Evolutionary conservation across 2,888 invertebrate species (phyloP).

Genomic region (Trichogramma dendrolimi): DNA sequence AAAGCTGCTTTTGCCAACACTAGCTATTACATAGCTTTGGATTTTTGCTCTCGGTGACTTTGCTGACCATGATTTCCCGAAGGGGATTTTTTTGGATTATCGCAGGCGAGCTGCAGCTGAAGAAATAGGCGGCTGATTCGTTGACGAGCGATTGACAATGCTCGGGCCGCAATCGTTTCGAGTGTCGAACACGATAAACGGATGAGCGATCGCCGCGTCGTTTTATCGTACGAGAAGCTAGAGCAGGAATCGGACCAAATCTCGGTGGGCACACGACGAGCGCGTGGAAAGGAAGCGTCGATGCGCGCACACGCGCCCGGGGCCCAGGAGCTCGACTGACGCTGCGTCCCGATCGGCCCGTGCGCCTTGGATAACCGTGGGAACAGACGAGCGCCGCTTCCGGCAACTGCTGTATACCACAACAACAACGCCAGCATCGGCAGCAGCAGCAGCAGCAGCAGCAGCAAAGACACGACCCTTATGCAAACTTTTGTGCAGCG

Average conservation of each 20-base stretch:
- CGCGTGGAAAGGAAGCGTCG: conserved; percentile 23
- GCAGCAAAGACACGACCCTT: too few species aligned
- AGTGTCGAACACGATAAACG: not conserved
- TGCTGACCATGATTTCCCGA: too few species aligned
- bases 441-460: not conserved
- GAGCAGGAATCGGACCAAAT: not conserved
- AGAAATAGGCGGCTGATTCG: not conserved
- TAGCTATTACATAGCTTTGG: too few species aligned
- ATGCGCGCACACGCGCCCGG: conserved; percentile 1
- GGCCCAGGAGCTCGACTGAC: not conserved
- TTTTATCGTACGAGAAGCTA: not conserved
- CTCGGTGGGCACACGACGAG: conserved; percentile 20
- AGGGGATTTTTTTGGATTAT: too few species aligned
- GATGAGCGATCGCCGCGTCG: not conserved
- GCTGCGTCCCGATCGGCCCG: conserved; percentile 8
- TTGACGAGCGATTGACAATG: not conserved
- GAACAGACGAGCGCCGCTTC: conserved; percentile 44
- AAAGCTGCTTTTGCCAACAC: too few species aligned
- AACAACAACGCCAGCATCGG: not conserved
- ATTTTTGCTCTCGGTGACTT: too few species aligned
- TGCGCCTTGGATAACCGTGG: conserved; percentile 41
- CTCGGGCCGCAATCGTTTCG: not conserved
- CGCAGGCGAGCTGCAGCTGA: not conserved
- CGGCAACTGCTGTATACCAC: conserved; percentile 27
- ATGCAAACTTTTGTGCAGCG: too few species aligned